A percentile compares a stretch with the other conserved stretches of the same genome.
phyloP scores from a whole-genome alignment of 1,140 invertebrate species.

The Zelostemma sp. region DNA sequence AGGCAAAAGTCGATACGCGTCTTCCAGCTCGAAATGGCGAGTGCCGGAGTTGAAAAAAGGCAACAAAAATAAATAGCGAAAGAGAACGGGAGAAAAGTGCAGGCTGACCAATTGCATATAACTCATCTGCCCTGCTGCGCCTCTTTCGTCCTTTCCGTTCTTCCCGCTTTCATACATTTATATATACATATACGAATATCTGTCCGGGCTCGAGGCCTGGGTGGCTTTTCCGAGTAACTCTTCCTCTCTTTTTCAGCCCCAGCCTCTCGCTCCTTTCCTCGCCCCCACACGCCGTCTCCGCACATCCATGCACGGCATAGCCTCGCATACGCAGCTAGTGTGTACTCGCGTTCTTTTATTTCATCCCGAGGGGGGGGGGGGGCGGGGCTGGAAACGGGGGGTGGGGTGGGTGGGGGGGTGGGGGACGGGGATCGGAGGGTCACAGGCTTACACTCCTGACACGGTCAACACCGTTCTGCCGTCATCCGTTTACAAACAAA shows the following conservation, averaged over 20 bases:
- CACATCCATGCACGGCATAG: constrained; percentile 20
- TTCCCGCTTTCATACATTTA: constrained; percentile 46
- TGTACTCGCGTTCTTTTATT: constrained; percentile 62
- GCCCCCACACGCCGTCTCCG: constrained; percentile 4
- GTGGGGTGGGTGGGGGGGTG: constrained; percentile 21
- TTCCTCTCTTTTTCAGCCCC: constrained; percentile 7
- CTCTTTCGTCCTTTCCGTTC: constrained; percentile 50
- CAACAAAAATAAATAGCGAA: constrained; percentile 20
- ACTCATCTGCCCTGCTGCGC: constrained; percentile 55
- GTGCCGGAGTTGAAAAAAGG: constrained; percentile 16
- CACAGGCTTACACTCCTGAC: too few species aligned
- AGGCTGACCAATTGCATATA: constrained; percentile 66
- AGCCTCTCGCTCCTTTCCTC: constrained; percentile 17
- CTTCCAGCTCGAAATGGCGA: constrained; percentile 28
- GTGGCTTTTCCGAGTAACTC: constrained; percentile 54
- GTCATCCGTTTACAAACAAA: too few species aligned
- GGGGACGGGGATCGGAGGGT: too few species aligned
- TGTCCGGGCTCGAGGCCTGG: constrained; percentile 33
- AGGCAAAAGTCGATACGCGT: constrained; percentile 39
- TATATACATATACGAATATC: constrained; percentile 46
- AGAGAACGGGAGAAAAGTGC: constrained; percentile 55
- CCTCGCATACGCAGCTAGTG: constrained; percentile 44
- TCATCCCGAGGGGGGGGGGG: constrained; percentile 48
- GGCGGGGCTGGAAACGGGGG: constrained; percentile 6
- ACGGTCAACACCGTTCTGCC: too few species aligned